phyloP scores from a whole-genome alignment of 2,113 vertebrate species.

The Ochotona princeps region DNA sequence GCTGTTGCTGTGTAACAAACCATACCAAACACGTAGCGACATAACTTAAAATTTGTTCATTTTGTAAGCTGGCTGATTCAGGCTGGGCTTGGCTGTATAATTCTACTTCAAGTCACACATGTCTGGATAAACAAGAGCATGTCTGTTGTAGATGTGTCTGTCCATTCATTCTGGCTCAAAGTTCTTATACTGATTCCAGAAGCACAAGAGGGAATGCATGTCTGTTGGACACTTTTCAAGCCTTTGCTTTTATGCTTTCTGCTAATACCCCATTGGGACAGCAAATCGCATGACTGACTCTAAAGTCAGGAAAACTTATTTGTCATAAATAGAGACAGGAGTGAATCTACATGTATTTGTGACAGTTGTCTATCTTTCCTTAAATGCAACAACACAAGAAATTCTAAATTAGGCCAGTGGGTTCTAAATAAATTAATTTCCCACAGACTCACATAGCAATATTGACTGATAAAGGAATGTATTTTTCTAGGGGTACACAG shows the following conservation, averaged over 20 bases:
- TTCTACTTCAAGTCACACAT: not conserved
- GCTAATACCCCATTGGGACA: not conserved
- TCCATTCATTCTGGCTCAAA: not conserved
- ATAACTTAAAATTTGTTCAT: no score
- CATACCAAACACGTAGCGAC: not conserved
- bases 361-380: not conserved
- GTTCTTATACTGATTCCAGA: not conserved
- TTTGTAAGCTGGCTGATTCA: not conserved
- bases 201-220: not conserved
- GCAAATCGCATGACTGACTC: not conserved
- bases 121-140: not conserved
- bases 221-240: not conserved
- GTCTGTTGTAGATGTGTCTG: not conserved
- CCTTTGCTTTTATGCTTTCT: not conserved
- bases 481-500: constrained; percentile 13
- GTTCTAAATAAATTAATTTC: constrained; percentile 43
- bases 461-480: not conserved
- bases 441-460: not conserved
- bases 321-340: not conserved
- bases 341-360: not conserved
- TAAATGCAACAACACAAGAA: not conserved
- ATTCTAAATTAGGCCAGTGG: not conserved
- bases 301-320: constrained; percentile 35
- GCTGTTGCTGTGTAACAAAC: not conserved
- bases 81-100: not conserved